Evolutionary conservation across 2,797 vertebrate species (phyloP).

Genomic region (Rhincodon typus): DNA sequence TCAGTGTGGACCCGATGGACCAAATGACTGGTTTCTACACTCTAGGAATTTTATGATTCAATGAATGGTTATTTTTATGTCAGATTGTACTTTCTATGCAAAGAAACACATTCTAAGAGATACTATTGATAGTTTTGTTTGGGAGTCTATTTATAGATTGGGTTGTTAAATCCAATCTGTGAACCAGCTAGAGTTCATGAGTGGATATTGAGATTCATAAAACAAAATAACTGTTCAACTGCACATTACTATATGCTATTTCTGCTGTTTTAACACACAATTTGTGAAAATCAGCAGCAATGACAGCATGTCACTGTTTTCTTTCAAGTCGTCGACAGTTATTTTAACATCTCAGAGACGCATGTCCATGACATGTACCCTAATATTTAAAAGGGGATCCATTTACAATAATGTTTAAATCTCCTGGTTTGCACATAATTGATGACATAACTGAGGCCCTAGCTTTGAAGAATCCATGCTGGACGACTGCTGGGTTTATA

Average conservation of each 20-base stretch:
- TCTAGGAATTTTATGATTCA: no score
- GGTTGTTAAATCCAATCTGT: background rate
- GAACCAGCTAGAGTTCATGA: background rate
- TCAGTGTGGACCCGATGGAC: no score
- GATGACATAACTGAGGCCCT: background rate
- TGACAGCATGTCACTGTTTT: background rate
- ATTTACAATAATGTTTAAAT: background rate
- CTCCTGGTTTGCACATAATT: background rate
- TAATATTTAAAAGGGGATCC: background rate
- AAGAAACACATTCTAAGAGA: background rate
- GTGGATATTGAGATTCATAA: background rate
- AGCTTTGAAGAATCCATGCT: slow-evolving; percentile 13
- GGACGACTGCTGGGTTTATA: background rate
- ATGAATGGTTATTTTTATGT: background rate
- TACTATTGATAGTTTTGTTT: no score
- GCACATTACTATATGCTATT: background rate
- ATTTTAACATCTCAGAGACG: background rate
- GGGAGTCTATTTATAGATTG: background rate
- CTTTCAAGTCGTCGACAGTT: background rate
- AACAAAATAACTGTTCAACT: background rate
- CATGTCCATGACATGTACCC: background rate
- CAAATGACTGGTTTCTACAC: no score
- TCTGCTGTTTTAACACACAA: background rate
- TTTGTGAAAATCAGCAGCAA: background rate
- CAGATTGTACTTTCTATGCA: background rate